Evolutionary conservation across 30 jellyfish, hydroid and myxozoan species (phyloP), one percentile per base, ranked within the genome.

Genomic region (Morbakka virulenta): DNA sequence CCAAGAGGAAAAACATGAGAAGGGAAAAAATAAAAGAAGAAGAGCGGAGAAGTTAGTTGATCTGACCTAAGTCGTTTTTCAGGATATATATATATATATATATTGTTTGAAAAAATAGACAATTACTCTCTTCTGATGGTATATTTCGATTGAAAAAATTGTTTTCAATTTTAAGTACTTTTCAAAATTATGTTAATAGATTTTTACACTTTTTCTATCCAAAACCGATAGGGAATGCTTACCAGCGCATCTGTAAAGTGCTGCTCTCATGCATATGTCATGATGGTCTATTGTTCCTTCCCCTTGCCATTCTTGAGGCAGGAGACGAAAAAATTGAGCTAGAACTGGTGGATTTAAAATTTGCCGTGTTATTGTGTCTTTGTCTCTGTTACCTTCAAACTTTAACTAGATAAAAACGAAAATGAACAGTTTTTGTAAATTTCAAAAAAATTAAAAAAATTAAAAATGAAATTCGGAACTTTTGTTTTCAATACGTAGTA

Each of bases 261-360:
- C 96, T 25, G 89, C 95, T 36, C 98, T 72, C 86, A 91, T 36
- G 74, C 98, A 91, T 1, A 91, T 91, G 29, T 91, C 90, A 9
- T 93, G 98, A 4, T 89, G 17, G 24, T 73, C 91, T 33, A 68
- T 70, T 4, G 74, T 27, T 14, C 48, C 21, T 13, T 64, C 87
- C 31, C 64, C 67, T 65, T 91, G 79, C 95, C 95, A 91, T 26
- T 86, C 98, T 71, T 78, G 84, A 17, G 98, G 98, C 41, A 77
- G 63, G 17, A 91, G 47, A 62, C 80, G 95, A 13, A 91, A 30
- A 57, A 62, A 85, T 35, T 95, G 91, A 27, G 93, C 98, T 14
- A 32, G 72, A 12, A 91, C 50, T 13, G 95, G 95, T 35, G 98
- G 98, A 48, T 65, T 48, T 26, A 91, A 81, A 24, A 84, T 53